Conservation (phyloP, 2,113 vertebrate genomes). For the Cephalopholis sonnerati region DNA sequence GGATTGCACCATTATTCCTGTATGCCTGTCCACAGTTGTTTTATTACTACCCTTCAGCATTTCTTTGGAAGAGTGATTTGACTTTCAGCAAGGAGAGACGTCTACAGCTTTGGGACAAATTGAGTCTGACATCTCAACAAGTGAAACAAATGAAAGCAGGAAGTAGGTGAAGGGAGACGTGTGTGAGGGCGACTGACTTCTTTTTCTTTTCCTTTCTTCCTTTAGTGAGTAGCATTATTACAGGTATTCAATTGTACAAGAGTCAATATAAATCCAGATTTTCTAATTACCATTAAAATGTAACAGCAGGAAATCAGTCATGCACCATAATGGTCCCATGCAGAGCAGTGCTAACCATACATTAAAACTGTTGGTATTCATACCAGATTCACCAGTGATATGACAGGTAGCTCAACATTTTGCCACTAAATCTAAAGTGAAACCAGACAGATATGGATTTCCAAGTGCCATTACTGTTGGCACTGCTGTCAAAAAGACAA, state of each 20-base stretch:
- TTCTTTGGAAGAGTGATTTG: constrained; percentile 24
- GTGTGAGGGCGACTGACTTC: not conserved
- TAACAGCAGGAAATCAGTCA: not conserved
- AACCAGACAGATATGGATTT: too few species aligned
- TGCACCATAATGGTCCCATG: not conserved
- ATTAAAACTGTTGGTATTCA: not conserved
- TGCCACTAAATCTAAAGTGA: not conserved
- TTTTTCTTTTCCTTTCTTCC: not conserved
- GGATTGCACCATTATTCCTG: not conserved
- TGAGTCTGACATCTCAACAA: constrained; percentile 41
- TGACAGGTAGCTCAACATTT: not conserved
- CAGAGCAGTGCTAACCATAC: not conserved
- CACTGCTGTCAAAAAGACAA: too few species aligned
- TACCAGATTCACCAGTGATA: not conserved
- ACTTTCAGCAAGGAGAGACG: not conserved
- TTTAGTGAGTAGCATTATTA: not conserved
- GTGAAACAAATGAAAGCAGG: constrained; percentile 50
- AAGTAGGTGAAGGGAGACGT: constrained; percentile 16
- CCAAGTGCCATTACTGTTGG: too few species aligned
- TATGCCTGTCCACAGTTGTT: not conserved
- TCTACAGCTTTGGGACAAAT: constrained; percentile 33
- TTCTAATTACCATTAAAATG: not conserved
- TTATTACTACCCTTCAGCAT: not conserved
- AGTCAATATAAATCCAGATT: not conserved
- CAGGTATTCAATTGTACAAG: not conserved